Percentiles rank a stretch among this genome's conserved stretches.
Evolutionary conservation across 1,140 invertebrate species (phyloP).

Genomic region (Amyelois transitella): DNA sequence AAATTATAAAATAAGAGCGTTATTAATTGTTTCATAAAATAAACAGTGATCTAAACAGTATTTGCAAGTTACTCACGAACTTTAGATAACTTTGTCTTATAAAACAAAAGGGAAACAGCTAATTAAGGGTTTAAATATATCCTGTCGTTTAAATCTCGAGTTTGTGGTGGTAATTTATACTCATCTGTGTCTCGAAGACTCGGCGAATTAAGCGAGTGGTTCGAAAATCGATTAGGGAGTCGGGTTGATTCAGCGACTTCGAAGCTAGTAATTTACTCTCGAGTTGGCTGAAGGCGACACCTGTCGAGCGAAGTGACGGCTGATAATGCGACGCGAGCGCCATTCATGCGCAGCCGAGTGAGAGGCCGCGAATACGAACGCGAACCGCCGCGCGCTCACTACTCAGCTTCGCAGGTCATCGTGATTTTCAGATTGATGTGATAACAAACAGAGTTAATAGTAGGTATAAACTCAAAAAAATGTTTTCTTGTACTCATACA

Average conservation of each 20-base stretch:
- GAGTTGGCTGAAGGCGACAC: constrained; percentile 73
- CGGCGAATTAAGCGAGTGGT: constrained; percentile 53
- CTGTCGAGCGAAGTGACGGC: constrained; percentile 69
- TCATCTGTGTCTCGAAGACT: constrained; percentile 37
- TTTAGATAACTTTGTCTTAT: not conserved
- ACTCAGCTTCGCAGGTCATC: too few species aligned
- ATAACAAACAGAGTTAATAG: too few species aligned
- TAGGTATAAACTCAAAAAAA: too few species aligned
- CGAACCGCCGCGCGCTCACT: constrained; percentile 14
- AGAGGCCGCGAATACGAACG: constrained; percentile 39
- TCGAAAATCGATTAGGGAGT: constrained; percentile 68
- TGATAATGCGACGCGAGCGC: constrained; percentile 69
- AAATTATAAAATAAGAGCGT: too few species aligned
- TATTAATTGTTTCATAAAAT: too few species aligned
- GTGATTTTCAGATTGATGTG: too few species aligned
- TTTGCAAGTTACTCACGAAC: too few species aligned
- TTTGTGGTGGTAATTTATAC: constrained; percentile 30
- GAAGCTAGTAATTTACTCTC: constrained; percentile 72
- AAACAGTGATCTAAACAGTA: too few species aligned
- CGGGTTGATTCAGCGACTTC: constrained; percentile 70
- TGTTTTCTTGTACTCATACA: too few species aligned
- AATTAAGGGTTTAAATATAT: not conserved
- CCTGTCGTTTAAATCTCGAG: constrained; percentile 3
- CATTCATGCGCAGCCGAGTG: constrained; percentile 62
- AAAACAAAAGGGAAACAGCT: not conserved